These are phyloP conservation scores for Spheniscus mendiculus DNA, from an alignment of 2,113 vertebrate genomes.

Conservation along the genomic window DNA sequence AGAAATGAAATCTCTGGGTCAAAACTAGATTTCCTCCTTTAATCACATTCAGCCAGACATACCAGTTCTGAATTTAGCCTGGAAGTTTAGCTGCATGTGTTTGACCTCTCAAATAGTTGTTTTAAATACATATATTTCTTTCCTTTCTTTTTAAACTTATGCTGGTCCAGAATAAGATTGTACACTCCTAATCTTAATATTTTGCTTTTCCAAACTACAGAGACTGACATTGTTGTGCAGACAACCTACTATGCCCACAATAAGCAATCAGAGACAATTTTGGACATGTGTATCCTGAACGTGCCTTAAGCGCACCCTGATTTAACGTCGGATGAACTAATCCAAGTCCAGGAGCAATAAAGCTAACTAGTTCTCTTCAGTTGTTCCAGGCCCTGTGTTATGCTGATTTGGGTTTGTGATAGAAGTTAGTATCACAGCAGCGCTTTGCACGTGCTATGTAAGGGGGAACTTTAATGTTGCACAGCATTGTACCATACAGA, in stretches of 20 bases:
- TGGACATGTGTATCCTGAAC: neutral
- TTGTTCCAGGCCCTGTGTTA: neutral
- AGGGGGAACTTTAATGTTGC: neutral
- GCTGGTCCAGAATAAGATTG: neutral
- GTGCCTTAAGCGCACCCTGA: neutral
- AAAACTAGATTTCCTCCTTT: conserved; percentile 24
- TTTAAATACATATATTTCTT: neutral
- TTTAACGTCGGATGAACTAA: neutral
- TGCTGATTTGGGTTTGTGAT: neutral
- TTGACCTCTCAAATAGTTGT: neutral
- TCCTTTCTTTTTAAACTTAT: neutral
- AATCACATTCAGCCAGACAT: neutral
- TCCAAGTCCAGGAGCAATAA: neutral
- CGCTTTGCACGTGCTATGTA: neutral
- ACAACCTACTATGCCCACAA: neutral
- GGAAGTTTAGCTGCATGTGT: neutral
- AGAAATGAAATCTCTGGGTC: conserved; percentile 2
- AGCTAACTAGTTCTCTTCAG: neutral
- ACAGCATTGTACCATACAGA: neutral
- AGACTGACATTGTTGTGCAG: neutral
- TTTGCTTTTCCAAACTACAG: neutral
- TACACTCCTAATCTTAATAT: neutral
- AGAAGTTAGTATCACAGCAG: neutral
- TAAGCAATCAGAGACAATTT: neutral
- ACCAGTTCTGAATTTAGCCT: neutral